phyloP scores from a whole-genome alignment of 1,140 invertebrate species.

The Dreissena rostriformis region DNA sequence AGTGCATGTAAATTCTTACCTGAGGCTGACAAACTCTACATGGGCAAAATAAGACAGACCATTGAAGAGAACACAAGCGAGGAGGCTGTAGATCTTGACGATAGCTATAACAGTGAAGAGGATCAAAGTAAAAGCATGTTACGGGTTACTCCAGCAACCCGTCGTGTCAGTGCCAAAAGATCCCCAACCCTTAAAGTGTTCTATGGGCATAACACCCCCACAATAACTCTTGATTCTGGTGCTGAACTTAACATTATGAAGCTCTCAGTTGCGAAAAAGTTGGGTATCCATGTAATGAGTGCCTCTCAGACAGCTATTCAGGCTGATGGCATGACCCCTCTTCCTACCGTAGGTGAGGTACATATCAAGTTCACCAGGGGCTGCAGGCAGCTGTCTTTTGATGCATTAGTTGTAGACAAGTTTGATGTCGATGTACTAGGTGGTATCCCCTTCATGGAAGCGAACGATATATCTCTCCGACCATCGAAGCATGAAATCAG shows the following conservation, averaged over 20 bases:
- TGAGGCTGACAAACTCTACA: constrained; percentile 13
- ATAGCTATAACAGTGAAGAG: not conserved
- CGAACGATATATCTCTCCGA: constrained; percentile 18
- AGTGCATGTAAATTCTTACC: constrained; percentile 30
- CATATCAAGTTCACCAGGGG: constrained; percentile 1
- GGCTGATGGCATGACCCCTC: constrained; percentile 52
- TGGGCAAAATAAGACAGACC: not conserved
- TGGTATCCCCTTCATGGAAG: constrained; percentile 41
- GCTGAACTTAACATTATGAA: constrained; percentile 48
- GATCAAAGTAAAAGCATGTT: too few relatives aligned
- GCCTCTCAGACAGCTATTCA: constrained; percentile 41
- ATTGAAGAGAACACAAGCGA: not conserved
- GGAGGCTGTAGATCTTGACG: not conserved
- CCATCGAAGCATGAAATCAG: constrained; percentile 22
- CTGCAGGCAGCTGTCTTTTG: constrained; percentile 12
- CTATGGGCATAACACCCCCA: constrained; percentile 22
- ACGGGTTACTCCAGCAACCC: not conserved
- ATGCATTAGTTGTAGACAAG: constrained; percentile 50
- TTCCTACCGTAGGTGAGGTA: constrained; percentile 44
- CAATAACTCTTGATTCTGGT: constrained; percentile 46
- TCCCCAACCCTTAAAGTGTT: constrained; percentile 47
- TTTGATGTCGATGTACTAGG: constrained; percentile 53
- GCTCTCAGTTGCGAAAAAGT: constrained; percentile 39
- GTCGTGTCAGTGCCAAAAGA: constrained; percentile 16
- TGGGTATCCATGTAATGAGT: constrained; percentile 37